A percentile compares a stretch with the other conserved stretches of the same genome.
Conservation (phyloP, 2,113 vertebrate species). For the Istiophorus platypterus region DNA sequence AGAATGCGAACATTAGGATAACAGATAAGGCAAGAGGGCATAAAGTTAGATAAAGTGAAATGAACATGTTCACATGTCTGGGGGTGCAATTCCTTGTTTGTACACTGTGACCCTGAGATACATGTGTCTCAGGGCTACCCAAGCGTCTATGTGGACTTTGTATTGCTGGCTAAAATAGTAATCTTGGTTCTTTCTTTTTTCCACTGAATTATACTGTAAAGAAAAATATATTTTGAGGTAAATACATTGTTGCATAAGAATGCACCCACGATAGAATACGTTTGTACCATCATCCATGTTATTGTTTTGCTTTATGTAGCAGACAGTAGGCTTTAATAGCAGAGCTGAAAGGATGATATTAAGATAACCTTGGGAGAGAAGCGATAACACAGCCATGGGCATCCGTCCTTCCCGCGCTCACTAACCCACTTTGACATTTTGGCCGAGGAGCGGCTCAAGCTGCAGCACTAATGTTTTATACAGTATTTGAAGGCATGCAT, state of each 20-base stretch:
- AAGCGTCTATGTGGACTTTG: slow-evolving; percentile 51
- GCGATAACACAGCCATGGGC: slow-evolving; percentile 72
- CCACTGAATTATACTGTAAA: slow-evolving; percentile 17
- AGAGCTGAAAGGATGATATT: slow-evolving; percentile 61
- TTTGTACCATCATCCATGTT: slow-evolving; percentile 38
- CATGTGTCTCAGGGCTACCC: slow-evolving; percentile 60
- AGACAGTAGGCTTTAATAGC: slow-evolving; percentile 63
- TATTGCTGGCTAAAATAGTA: slow-evolving; percentile 54
- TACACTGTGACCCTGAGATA: slow-evolving; percentile 69
- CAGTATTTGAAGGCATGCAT: slow-evolving; percentile 34
- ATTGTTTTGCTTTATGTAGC: slow-evolving; percentile 62
- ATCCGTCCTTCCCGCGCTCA: slow-evolving; percentile 64
- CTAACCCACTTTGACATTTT: slow-evolving; percentile 82
- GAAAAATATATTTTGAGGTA: slow-evolving; percentile 14
- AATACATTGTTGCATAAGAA: slow-evolving; percentile 11
- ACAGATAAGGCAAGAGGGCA: slow-evolving; percentile 65
- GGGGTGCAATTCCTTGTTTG: slow-evolving; percentile 55
- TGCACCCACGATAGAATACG: slow-evolving; percentile 2
- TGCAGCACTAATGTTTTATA: slow-evolving; percentile 69
- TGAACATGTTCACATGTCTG: slow-evolving; percentile 69
- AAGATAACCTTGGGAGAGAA: slow-evolving; percentile 82
- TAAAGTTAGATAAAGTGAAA: slow-evolving; percentile 72
- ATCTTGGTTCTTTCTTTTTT: slow-evolving; percentile 19
- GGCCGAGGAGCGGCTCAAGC: slow-evolving; percentile 70
- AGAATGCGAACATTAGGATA: slow-evolving; percentile 65